Percentiles rank a stretch among this genome's conserved stretches.
Conservation (phyloP, 2,888 invertebrate genomes). For the Xylota segnis region DNA sequence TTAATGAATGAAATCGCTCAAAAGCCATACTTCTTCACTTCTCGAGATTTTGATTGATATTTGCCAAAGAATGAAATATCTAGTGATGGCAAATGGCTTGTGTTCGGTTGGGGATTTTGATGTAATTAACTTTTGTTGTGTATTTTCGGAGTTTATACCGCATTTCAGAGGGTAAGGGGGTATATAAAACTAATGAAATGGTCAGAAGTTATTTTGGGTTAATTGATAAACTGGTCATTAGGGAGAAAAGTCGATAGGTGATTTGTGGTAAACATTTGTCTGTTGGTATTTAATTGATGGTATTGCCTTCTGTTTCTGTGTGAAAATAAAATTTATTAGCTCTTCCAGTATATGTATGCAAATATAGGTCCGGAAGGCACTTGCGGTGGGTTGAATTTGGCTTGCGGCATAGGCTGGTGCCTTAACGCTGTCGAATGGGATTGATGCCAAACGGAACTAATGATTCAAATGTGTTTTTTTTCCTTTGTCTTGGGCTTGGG, state of each 20-base stretch:
- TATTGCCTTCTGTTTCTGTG: conserved; percentile 5
- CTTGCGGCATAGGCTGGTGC: no score
- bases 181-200: conserved; percentile 40
- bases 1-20: conserved; percentile 43
- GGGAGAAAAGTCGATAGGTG: conserved; percentile 19
- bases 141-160: background rate
- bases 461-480: no score
- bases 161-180: background rate
- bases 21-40: conserved; percentile 13
- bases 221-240: conserved; percentile 21
- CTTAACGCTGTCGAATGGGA: no score
- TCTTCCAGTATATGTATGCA: background rate
- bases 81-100: conserved; percentile 19
- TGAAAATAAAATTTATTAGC: background rate
- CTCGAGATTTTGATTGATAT: conserved; percentile 23
- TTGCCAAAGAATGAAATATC: conserved; percentile 20
- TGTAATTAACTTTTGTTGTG: background rate
- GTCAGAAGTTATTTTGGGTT: conserved; percentile 33
- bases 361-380: background rate
- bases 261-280: conserved; percentile 32
- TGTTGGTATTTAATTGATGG: conserved; percentile 7
- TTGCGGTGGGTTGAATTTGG: background rate
- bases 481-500: no score
- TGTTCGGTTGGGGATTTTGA: background rate
- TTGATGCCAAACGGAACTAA: no score